phyloP scores from a whole-genome alignment of 2,113 vertebrate genomes.

The Baryphthengus martii region DNA sequence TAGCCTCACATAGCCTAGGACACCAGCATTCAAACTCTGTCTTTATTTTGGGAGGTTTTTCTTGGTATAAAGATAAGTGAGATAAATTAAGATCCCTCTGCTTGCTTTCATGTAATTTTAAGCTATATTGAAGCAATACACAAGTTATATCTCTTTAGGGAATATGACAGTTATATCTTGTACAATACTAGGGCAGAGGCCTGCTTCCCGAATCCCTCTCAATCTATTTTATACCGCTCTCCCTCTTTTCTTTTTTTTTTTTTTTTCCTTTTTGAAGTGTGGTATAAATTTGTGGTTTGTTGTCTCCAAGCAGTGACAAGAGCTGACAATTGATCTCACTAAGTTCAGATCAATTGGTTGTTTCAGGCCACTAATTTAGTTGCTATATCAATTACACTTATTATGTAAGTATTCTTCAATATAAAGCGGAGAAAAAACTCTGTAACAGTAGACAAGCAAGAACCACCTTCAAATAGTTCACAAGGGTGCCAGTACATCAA shows the following conservation, averaged over 20 bases:
- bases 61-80: not conserved
- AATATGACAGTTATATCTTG: not conserved
- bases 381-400: not conserved
- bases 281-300: not conserved
- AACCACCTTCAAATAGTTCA: not conserved
- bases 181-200: accelerated
- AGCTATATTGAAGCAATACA: not conserved
- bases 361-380: not conserved
- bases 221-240: not conserved
- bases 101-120: not conserved
- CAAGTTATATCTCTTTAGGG: not conserved
- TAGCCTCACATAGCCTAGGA: not conserved
- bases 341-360: not conserved
- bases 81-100: not conserved
- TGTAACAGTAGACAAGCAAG: not conserved
- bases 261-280: not conserved
- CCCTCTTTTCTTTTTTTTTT: not conserved
- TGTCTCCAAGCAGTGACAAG: not conserved
- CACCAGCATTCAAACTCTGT: not conserved
- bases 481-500: not conserved
- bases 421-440: not conserved
- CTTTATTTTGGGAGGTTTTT: not conserved
- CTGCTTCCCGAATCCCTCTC: not conserved
- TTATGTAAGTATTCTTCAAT: not conserved
- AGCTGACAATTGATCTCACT: not conserved